Conservation (phyloP, 2,113 vertebrate species). For the Atrichornis clamosus region DNA sequence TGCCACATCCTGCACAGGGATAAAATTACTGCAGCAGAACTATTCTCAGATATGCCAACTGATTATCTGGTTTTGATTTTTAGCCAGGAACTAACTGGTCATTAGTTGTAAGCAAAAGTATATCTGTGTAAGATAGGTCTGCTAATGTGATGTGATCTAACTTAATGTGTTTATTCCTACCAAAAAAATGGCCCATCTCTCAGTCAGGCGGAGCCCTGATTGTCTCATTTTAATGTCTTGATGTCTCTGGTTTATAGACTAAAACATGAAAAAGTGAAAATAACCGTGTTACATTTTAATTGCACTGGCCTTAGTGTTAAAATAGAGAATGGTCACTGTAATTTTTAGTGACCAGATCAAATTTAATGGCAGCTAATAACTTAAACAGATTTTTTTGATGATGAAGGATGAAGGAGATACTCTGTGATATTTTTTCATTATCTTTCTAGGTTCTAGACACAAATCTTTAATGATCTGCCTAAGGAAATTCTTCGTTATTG, state of each 20-base stretch:
- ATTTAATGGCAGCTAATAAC: neutral
- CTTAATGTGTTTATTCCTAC: neutral
- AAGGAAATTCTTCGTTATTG: neutral
- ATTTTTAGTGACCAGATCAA: neutral
- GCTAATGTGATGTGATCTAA: neutral
- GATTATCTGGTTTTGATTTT: slow-evolving; percentile 15
- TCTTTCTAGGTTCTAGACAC: neutral
- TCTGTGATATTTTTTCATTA: neutral
- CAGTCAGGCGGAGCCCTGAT: neutral
- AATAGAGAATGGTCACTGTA: neutral
- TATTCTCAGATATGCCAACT: neutral
- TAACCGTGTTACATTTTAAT: neutral
- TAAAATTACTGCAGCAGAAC: neutral
- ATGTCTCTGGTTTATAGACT: neutral
- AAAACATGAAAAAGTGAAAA: neutral
- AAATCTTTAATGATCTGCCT: neutral
- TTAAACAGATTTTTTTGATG: neutral
- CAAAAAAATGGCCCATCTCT: neutral
- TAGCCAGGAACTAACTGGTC: neutral
- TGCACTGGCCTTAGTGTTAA: neutral
- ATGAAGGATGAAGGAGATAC: neutral
- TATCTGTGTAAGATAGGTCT: neutral
- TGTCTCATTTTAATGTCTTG: neutral
- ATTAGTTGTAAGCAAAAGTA: neutral
- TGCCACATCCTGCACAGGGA: neutral